Conservation (phyloP, 2,797 vertebrate genomes). For the Meda fulgida region DNA sequence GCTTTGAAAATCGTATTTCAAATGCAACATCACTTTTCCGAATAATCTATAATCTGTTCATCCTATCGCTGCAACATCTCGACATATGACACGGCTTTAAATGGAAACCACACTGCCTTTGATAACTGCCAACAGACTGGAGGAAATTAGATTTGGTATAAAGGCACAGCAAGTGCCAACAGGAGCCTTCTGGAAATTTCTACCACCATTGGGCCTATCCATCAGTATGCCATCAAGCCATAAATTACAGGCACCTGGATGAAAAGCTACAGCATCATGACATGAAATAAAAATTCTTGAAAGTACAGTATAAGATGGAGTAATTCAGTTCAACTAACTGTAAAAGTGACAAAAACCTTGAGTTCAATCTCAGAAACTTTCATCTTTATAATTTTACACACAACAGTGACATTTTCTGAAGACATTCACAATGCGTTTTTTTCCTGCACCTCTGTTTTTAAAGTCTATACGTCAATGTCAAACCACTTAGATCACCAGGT, state of each 20-base stretch:
- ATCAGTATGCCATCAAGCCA: constrained; percentile 54
- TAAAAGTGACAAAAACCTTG: neutral
- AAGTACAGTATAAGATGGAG: neutral
- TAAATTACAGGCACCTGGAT: constrained; percentile 4
- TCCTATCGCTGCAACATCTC: constrained; percentile 29
- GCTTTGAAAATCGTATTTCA: constrained; percentile 37
- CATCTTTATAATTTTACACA: neutral
- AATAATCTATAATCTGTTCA: constrained; percentile 34
- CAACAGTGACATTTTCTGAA: neutral
- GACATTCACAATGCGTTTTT: neutral
- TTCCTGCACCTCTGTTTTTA: neutral
- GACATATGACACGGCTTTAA: constrained; percentile 21
- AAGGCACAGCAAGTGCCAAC: constrained; percentile 46
- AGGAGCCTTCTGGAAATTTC: constrained; percentile 56
- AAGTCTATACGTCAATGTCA: neutral
- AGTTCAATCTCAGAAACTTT: neutral
- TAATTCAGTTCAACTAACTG: neutral
- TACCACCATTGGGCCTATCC: constrained; percentile 57
- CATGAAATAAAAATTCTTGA: neutral
- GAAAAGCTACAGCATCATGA: constrained; percentile 46
- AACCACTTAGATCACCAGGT: constrained; percentile 30
- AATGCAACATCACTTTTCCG: constrained; percentile 16
- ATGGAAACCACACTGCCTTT: constrained; percentile 57
- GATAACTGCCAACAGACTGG: constrained; percentile 63
- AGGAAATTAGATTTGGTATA: constrained; percentile 67